Base-by-base conservation (phyloP, 2,888 invertebrate species). In the Lamellibrachia satsuma region DNA sequence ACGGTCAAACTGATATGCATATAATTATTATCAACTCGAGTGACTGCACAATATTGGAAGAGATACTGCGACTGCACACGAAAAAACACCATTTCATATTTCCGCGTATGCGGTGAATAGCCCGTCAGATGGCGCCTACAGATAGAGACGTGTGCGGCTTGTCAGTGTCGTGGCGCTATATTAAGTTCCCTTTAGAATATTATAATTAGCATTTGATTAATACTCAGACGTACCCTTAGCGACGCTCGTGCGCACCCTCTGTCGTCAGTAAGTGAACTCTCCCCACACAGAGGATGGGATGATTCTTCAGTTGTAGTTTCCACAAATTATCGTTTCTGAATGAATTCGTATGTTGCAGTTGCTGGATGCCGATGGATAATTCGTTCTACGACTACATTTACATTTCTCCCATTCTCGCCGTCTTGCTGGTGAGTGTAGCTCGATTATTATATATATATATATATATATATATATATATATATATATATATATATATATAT, bases 361-460 rank as follows among this genome's bases (percentile, higher is more conserved):
- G 95, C 92, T 95, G 95, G 95, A 93, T 95, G 97, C 97, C 95
- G 97, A 97, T 94, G 98, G 98, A 95, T 3, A 94, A 93, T 90
- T 52, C 92, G 11, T 8, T 92, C 22, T 93, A 93, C 52, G 94
- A 99, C 96, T 98, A 98, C 98, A 98, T 99, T 95, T 98, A 98
- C 96, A 98, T 98, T 96, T 98, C 97, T 0, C 98, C 99, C 0
- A 98, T 98, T 2, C 97, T 98, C 94, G 97, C 97, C 52, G 98
- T 98, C 11, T 97, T 99, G 55, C 97, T 98, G 93, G 97, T 98
- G 95, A 98, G 99, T 22, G 75, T 75, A 75, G 15, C 2, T 11
- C 1, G 22, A 75, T 22, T 15, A 1, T 97, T 2, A 52, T 9
- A 0, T 90, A 75, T 92, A 11, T 92, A 22, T 15, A 92, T 39